phyloP scores from a whole-genome alignment of 2,113 vertebrate genomes.

The Perccottus glenii region DNA sequence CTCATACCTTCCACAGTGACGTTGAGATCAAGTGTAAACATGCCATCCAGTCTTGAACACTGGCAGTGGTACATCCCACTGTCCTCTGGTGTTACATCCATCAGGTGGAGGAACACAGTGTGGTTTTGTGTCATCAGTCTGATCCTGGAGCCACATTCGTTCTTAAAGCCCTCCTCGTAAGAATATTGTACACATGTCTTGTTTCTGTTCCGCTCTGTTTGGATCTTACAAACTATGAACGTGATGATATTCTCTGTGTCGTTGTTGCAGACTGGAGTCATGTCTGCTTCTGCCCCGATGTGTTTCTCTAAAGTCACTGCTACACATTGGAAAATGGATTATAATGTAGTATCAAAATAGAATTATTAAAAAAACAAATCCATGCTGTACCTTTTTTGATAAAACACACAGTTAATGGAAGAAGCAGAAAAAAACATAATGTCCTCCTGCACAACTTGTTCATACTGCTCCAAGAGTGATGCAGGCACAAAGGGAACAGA shows the following conservation, averaged over 20 bases:
- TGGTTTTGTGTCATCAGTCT: background rate
- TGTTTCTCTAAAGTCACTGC: constrained; percentile 19
- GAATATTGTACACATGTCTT: background rate
- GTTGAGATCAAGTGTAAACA: background rate
- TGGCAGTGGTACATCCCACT: constrained; percentile 15
- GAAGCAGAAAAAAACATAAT: constrained; percentile 7
- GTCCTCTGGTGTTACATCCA: constrained; percentile 19
- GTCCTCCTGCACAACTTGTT: background rate
- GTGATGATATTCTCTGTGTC: background rate
- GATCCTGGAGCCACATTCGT: constrained; percentile 22
- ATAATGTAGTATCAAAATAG: background rate
- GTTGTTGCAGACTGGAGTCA: background rate
- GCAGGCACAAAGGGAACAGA: no score
- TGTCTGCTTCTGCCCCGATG: background rate
- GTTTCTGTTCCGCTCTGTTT: background rate
- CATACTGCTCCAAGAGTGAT: background rate
- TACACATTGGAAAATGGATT: background rate
- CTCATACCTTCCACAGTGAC: constrained; percentile 25
- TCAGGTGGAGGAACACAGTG: constrained; percentile 30
- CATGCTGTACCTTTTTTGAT: constrained; percentile 16
- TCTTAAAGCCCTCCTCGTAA: rapidly evolving
- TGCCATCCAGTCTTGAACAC: rapidly evolving
- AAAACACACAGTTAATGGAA: rapidly evolving
- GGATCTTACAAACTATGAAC: background rate
- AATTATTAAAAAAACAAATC: background rate